Base-by-base conservation (phyloP, 2,888 invertebrate species). In the Synanthedon myopaeformis region DNA sequence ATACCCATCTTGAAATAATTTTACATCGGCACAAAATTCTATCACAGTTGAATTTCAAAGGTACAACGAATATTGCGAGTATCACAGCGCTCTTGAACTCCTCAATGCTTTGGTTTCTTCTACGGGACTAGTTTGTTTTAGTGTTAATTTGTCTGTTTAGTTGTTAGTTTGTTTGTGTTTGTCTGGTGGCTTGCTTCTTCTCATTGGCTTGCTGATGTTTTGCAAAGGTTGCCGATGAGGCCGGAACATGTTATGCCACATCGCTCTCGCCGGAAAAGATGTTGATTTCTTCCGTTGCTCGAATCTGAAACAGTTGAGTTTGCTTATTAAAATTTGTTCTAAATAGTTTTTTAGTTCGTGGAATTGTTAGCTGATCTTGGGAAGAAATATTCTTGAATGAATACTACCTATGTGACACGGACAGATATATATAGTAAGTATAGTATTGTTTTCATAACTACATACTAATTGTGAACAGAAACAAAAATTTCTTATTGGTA, bases 1-100 rank as follows among this genome's bases (percentile, higher is more conserved):
- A 94, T 85, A 66, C 91, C 93, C 94, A 94, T 94, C 63, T 76
- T 73, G 54, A 53, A 35, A 53, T n/a, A 19, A 12, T 60, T 59
- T 49, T 53, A 10, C 45, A 50, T n/a, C 19, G 28, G 28, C 17
- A 49, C 41, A 28, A 35, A 17, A 28, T 41, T n/a, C 58, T 69
- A 67, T 70, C 70, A 71, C 70, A 69, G 66, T 56, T 61, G 63
- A 52, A 57, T 61, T 42, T 51, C 56, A 72, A 74, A 72, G 70
- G 71, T 66, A 69, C 59, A 58, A 58, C 59, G n/a, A 11, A 51
- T 53, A 28, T 42, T 53, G 45, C 19, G 14, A 14, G 8, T 54
- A 54, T 54, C 54, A 54, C 54, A 54, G 52, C 48, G 42, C 56
- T 14, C 13, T 50, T 56, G 19, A 50, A 51, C 54, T 58, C 23